Evolutionary conservation across 2,797 vertebrate species (phyloP).

Genomic region (Tragelaphus oryx): DNA sequence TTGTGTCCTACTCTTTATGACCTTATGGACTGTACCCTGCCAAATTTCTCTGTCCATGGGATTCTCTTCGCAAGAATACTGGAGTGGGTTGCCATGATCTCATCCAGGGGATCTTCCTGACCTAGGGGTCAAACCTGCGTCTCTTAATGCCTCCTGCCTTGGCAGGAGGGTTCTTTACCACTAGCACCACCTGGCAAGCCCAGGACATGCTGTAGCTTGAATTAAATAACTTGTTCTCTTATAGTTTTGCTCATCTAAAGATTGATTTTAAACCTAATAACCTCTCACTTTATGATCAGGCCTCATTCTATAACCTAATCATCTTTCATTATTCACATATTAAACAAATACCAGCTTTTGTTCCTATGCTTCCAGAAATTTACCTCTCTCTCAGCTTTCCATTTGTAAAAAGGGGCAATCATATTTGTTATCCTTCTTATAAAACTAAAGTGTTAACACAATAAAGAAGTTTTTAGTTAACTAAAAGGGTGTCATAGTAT

Average conservation of each 20-base stretch:
- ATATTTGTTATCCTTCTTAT: neutral
- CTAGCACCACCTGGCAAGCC: neutral
- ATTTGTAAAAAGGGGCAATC: neutral
- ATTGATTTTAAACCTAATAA: constrained; percentile 13
- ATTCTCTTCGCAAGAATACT: neutral
- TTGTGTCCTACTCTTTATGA: neutral
- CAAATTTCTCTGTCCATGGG: neutral
- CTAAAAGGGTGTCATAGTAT: neutral
- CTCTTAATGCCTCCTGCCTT: neutral
- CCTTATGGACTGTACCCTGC: neutral
- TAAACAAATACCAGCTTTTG: neutral
- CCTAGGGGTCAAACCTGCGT: neutral
- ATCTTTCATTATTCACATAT: neutral
- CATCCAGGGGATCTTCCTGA: neutral
- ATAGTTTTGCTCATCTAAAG: neutral
- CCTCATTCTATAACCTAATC: neutral
- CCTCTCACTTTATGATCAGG: neutral
- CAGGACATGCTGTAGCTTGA: neutral
- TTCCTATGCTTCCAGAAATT: neutral
- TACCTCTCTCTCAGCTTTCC: neutral
- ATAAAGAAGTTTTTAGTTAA: constrained; percentile 12
- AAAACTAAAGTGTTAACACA: neutral
- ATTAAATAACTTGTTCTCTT: neutral
- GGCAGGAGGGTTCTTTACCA: neutral
- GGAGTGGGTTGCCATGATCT: neutral